Base-by-base conservation (phyloP, 2,113 vertebrate species). In the Bubo scandiacus region DNA sequence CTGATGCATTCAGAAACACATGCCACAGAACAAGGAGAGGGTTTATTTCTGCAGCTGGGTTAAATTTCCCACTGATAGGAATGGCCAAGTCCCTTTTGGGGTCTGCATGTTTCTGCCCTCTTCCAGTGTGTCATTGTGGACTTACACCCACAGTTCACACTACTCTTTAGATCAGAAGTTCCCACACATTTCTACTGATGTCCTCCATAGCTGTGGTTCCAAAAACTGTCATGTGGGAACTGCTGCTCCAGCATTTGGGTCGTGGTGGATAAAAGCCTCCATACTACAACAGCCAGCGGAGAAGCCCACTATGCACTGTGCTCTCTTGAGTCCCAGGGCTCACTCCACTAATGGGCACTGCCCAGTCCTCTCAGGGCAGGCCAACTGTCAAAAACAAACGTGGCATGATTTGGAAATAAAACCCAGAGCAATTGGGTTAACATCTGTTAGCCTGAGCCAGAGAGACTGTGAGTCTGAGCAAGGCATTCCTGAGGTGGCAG, bases 81-180 rank as follows among this genome's bases (percentile, higher is more conserved):
- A 30, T 5, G 5, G 8, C 1, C 13, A 34, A 11, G 9, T 32
- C 15, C 18, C 17, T 82, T 59, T 9, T 34, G 38, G 10, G 15
- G 6, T 38, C 11, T 3, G 0, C 7, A 10, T 5, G 2, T n/a
- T 87, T 66, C 51, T 86, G 29, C 7, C 5, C 11, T 80, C 34
- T 67, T 9, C 4, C 5, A 2, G 2, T 18, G 12, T 27, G 9
- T 42, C 18, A 52, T 9, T 2, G 0, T 8, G 9, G 38, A 8
- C 18, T 79, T 45, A 42, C 0, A 6, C 15, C 6, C 36, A 43
- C 14, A 36, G 26, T 7, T 54, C 57, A 40, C 0, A 0, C 3
- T 16, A 2, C 1, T 27, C 5, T 26, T 71, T 17, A 65, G 18
- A 70, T 43, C 22, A 63, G 29, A 67, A 65, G 5, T 34, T 71